Conservation (phyloP, 2,797 vertebrate genomes). For the Macropus fuliginosus region DNA sequence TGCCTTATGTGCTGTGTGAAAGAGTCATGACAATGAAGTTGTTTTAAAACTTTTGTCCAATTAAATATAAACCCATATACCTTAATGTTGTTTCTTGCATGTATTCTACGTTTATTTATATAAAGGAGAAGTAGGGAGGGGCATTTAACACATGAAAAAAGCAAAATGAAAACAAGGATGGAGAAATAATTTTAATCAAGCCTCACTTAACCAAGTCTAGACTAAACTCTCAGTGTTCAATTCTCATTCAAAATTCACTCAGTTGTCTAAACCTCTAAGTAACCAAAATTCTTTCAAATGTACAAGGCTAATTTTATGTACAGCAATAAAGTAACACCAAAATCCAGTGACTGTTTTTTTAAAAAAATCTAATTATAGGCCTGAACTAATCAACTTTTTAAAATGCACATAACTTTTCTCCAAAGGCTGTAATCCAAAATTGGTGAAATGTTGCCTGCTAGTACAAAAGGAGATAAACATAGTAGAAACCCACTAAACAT, state of each 20-base stretch:
- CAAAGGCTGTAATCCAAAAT: constrained; percentile 30
- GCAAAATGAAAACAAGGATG: constrained; percentile 37
- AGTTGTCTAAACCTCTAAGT: constrained; percentile 44
- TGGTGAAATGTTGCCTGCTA: constrained; percentile 6
- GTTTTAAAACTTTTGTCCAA: constrained; percentile 7
- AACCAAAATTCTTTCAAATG: constrained; percentile 48
- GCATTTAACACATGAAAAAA: constrained; percentile 24
- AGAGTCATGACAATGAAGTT: constrained; percentile 6
- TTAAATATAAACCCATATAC: constrained; percentile 29
- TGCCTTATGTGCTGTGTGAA: neutral
- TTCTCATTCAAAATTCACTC: constrained; percentile 28
- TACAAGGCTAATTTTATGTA: neutral
- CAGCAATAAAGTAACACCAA: constrained; percentile 23
- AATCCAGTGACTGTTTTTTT: constrained; percentile 13
- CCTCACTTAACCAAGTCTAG: constrained; percentile 38
- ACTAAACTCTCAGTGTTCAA: constrained; percentile 21
- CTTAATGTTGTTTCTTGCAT: neutral
- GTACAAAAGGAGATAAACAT: constrained; percentile 12
- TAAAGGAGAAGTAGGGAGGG: constrained; percentile 20
- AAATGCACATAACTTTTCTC: neutral
- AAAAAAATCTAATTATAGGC: neutral
- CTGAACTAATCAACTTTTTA: constrained; percentile 10
- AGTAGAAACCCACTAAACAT: constrained; percentile 41
- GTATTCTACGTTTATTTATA: constrained; percentile 8
- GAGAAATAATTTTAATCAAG: constrained; percentile 56